These are phyloP conservation scores for Alcis repandata DNA, from an alignment of 2,888 invertebrate genomes.

Conservation along the genomic window DNA sequence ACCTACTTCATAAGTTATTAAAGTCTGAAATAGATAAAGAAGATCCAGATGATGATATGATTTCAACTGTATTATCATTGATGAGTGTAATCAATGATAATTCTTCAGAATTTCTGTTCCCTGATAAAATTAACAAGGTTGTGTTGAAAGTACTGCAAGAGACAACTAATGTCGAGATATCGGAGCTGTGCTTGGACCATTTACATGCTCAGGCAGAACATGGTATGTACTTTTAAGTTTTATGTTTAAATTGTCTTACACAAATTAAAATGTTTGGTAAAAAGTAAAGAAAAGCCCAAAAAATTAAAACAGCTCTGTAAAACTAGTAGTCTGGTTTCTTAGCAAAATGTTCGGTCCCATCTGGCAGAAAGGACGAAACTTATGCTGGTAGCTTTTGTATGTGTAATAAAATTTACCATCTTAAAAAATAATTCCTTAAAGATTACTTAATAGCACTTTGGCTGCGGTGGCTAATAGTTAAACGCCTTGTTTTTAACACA, in stretches of 20 bases:
- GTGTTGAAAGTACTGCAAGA: conserved; percentile 88
- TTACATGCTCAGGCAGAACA: conserved; percentile 92
- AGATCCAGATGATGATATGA: conserved; percentile 85
- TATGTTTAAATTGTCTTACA: neutral
- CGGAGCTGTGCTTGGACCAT: conserved; percentile 92
- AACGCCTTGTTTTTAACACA: too few species aligned
- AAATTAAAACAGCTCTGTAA: too few species aligned
- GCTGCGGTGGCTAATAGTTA: too few species aligned
- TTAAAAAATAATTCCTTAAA: too few species aligned
- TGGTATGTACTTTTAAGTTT: conserved; percentile 78
- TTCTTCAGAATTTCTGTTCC: conserved; percentile 84
- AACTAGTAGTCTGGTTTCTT: too few species aligned
- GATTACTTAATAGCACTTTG: too few species aligned
- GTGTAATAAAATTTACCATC: too few species aligned
- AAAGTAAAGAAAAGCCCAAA: too few species aligned
- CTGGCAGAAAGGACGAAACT: too few species aligned
- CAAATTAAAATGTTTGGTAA: too few species aligned
- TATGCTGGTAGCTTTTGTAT: too few species aligned
- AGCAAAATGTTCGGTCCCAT: too few species aligned
- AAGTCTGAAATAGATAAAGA: conserved; percentile 77
- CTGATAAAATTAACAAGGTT: conserved; percentile 84
- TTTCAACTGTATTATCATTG: conserved; percentile 85
- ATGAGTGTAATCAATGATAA: conserved; percentile 88
- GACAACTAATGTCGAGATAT: conserved; percentile 90
- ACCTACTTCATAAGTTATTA: conserved; percentile 84